Evolutionary conservation across 2,888 invertebrate species (phyloP).

Genomic region (Hirtodrosophila duncani): DNA sequence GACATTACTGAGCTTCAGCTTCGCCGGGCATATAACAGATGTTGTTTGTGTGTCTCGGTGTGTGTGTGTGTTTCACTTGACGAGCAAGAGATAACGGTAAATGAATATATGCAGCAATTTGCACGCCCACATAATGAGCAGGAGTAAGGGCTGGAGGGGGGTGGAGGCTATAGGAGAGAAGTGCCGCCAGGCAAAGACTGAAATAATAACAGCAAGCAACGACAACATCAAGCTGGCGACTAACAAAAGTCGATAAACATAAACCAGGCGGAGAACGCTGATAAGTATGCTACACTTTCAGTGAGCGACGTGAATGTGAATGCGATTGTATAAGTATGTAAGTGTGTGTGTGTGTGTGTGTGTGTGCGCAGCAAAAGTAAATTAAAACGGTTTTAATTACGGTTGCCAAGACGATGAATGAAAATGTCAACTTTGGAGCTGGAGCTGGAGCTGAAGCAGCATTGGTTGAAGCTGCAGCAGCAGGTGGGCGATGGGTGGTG

Average conservation of each 20-base stretch:
- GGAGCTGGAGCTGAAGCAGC: slow-evolving; percentile 24
- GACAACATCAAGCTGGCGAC: slow-evolving; percentile 31
- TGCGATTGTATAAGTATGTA: slow-evolving; percentile 6
- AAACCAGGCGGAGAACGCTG: slow-evolving; percentile 54
- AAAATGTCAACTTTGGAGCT: slow-evolving; percentile 66
- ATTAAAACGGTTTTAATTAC: slow-evolving; percentile 76
- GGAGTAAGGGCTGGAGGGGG: not conserved
- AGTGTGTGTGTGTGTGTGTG: slow-evolving; percentile 16
- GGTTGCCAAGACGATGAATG: slow-evolving; percentile 75
- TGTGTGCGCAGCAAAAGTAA: slow-evolving; percentile 63
- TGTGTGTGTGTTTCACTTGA: slow-evolving; percentile 59
- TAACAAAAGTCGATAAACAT: slow-evolving; percentile 74
- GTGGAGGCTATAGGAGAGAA: not conserved
- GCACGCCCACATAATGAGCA: slow-evolving; percentile 72
- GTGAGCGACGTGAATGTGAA: slow-evolving; percentile 21
- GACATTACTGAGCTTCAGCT: slow-evolving; percentile 9
- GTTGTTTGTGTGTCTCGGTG: slow-evolving; percentile 54
- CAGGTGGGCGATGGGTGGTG: slow-evolving; percentile 31
- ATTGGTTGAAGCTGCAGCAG: slow-evolving; percentile 23
- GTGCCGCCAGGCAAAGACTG: slow-evolving; percentile 45
- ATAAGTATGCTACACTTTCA: slow-evolving; percentile 66
- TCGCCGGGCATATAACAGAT: slow-evolving; percentile 19
- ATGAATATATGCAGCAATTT: slow-evolving; percentile 73
- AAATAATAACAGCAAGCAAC: slow-evolving; percentile 55
- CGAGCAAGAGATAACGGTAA: slow-evolving; percentile 70